phyloP scores from a whole-genome alignment of 2,113 vertebrate species.

The Phainopepla nitens region DNA sequence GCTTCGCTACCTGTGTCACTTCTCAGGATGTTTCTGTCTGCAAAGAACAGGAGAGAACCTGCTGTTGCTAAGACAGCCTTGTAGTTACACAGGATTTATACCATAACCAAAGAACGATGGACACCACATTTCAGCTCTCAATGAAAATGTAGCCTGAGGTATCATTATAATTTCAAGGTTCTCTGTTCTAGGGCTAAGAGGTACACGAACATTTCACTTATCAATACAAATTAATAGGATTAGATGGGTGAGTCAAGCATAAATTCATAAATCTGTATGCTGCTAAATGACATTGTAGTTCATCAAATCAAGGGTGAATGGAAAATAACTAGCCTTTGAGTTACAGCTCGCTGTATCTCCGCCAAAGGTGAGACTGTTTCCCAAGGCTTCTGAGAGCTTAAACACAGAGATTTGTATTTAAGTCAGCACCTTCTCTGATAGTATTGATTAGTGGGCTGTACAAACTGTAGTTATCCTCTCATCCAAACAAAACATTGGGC shows the following conservation, averaged over 20 bases:
- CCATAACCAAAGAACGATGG: background rate
- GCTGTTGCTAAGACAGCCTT: background rate
- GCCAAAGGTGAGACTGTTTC: background rate
- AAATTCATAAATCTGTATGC: constrained; percentile 32
- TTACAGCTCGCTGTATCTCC: background rate
- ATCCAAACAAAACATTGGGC: background rate
- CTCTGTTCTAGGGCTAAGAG: background rate
- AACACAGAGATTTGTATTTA: constrained; percentile 12
- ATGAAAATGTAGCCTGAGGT: background rate
- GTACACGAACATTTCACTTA: background rate
- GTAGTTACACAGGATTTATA: background rate
- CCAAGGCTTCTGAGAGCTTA: background rate
- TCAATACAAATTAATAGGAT: constrained; percentile 15
- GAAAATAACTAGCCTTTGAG: constrained; percentile 36
- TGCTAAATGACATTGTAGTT: constrained; percentile 30
- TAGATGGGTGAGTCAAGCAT: background rate
- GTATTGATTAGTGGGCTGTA: background rate
- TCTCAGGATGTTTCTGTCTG: background rate
- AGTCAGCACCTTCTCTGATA: background rate
- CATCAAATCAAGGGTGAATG: constrained; percentile 13
- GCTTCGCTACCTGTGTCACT: background rate
- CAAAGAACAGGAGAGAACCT: background rate
- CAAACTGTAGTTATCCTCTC: background rate
- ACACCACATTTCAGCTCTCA: background rate
- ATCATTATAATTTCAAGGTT: constrained; percentile 12